A percentile compares a stretch with the other conserved stretches of the same genome.
Evolutionary conservation across 2,888 invertebrate species (phyloP).

Genomic region (Peribatodes rhomboidaria): DNA sequence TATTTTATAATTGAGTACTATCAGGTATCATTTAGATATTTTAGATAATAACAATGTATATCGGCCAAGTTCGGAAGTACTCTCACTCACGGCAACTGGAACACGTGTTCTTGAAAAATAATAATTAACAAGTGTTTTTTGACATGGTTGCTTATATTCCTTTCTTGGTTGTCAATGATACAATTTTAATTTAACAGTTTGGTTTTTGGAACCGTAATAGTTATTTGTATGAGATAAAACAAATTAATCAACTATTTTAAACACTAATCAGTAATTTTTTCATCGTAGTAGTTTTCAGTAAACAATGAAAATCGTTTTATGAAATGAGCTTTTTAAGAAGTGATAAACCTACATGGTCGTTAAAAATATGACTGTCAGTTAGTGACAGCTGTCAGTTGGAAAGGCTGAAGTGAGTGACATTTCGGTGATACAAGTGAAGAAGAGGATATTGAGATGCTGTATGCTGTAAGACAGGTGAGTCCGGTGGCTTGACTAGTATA

Average conservation of each 20-base stretch:
- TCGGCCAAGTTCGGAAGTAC: neutral
- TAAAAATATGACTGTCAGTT: conserved; percentile 36
- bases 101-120: too few species aligned
- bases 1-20: too few species aligned
- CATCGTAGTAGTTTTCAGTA: conserved; percentile 21
- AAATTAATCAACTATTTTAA: too few species aligned
- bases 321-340: conserved; percentile 35
- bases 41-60: too few species aligned
- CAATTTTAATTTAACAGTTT: too few species aligned
- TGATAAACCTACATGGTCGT: conserved; percentile 22
- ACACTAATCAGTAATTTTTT: conserved; percentile 19
- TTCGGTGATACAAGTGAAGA: conserved; percentile 48
- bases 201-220: too few species aligned
- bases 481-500: neutral
- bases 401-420: conserved; percentile 26
- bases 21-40: too few species aligned
- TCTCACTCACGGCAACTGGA: conserved; percentile 5
- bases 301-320: conserved; percentile 21
- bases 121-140: too few species aligned
- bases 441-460: conserved; percentile 71
- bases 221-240: too few species aligned
- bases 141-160: too few species aligned
- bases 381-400: conserved; percentile 18
- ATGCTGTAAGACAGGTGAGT: conserved; percentile 80
- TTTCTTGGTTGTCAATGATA: too few species aligned